Conservation (phyloP, 2,113 vertebrate species). For the Halichoerus grypus region DNA sequence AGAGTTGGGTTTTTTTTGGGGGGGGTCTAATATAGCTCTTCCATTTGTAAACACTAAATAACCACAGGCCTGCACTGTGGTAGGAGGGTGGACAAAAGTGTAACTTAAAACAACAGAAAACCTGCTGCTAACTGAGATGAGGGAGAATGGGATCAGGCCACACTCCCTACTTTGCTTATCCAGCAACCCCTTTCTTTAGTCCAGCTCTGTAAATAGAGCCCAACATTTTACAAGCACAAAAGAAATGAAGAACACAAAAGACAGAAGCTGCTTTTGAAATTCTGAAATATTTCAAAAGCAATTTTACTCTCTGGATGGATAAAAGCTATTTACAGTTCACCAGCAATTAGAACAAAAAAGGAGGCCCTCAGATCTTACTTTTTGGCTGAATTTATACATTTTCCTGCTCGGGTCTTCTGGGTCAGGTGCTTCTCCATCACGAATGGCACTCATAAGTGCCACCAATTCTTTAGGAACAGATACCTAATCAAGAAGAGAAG, state of each 20-base stretch:
- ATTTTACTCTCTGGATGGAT: neutral
- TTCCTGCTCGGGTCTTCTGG: conserved; percentile 89
- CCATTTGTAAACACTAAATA: neutral
- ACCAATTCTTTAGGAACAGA: conserved; percentile 96
- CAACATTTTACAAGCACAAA: neutral
- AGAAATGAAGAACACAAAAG: neutral
- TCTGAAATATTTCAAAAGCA: neutral
- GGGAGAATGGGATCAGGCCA: neutral
- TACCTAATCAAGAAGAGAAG: conserved; percentile 86
- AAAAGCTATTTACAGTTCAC: neutral
- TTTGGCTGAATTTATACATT: conserved; percentile 94
- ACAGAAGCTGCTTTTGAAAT: neutral
- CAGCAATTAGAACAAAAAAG: neutral
- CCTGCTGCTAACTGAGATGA: neutral
- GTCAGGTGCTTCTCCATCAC: conserved; percentile 92
- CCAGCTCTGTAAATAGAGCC: neutral
- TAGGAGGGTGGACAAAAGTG: neutral
- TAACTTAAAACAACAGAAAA: neutral
- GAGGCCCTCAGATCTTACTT: conserved; percentile 85
- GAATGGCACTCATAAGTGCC: conserved; percentile 95
- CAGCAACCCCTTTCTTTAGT: neutral
- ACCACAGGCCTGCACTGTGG: neutral
- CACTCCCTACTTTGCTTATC: accelerated
- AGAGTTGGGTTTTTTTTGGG: neutral
- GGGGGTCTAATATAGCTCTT: neutral